Evolutionary conservation across 2,888 invertebrate species (phyloP).

Genomic region (Diarsia brunnea): DNA sequence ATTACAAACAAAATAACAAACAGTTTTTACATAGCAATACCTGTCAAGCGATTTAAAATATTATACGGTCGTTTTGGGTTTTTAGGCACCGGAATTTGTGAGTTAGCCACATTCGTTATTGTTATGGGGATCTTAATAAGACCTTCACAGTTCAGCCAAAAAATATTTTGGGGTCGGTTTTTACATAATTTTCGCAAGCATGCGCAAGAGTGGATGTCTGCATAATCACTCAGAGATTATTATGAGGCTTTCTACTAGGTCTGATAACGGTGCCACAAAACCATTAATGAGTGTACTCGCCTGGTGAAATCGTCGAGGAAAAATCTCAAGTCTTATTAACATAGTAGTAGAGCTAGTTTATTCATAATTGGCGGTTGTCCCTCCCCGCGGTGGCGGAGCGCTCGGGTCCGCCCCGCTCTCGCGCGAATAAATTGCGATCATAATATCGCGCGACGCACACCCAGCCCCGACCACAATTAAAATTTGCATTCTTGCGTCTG

Average conservation of each 20-base stretch:
- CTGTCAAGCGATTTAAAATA: slow-evolving; percentile 43
- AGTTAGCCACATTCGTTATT: slow-evolving; percentile 28
- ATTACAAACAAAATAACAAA: slow-evolving; percentile 28
- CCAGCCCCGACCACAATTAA: slow-evolving; percentile 83
- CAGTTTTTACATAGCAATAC: slow-evolving; percentile 37
- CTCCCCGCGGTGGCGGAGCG: slow-evolving; percentile 77
- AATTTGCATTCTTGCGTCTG: slow-evolving; percentile 88
- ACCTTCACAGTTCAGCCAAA: background rate
- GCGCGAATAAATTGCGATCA: slow-evolving; percentile 84
- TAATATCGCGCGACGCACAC: slow-evolving; percentile 83
- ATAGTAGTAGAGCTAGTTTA: slow-evolving; percentile 89
- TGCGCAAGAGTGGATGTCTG: slow-evolving; percentile 53
- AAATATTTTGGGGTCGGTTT: background rate
- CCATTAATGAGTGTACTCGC: slow-evolving; percentile 85
- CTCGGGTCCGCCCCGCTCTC: slow-evolving; percentile 77
- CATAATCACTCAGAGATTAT: slow-evolving; percentile 69
- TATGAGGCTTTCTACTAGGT: slow-evolving; percentile 81
- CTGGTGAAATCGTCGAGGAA: slow-evolving; percentile 88
- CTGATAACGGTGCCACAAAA: slow-evolving; percentile 86
- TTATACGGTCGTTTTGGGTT: slow-evolving; percentile 19
- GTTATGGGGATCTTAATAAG: slow-evolving; percentile 22
- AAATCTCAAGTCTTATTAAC: slow-evolving; percentile 88
- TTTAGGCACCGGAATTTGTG: slow-evolving; percentile 14
- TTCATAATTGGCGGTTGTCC: slow-evolving; percentile 88
- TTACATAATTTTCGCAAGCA: slow-evolving; percentile 30